These are phyloP conservation scores for Monochamus saltuarius DNA, from an alignment of 1,140 invertebrate species.

Conservation along the genomic window DNA sequence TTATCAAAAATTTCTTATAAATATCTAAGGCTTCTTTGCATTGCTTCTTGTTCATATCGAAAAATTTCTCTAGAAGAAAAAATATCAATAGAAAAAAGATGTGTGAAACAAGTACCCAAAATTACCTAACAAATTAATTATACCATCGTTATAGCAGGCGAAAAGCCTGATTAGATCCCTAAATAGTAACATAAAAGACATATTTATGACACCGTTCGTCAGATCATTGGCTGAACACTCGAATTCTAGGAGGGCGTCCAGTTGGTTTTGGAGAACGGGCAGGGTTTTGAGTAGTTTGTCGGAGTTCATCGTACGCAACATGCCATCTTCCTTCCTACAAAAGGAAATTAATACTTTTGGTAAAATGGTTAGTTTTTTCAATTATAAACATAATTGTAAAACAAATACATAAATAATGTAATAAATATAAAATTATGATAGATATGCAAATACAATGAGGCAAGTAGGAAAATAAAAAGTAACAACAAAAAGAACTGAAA, in stretches of 20 bases:
- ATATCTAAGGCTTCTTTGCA: conserved; percentile 96
- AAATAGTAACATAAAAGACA: conserved; percentile 97
- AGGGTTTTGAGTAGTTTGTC: conserved; percentile 97
- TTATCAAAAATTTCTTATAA: conserved; percentile 98
- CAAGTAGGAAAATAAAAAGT: no score
- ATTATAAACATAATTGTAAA: no score
- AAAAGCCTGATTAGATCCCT: conserved; percentile 98
- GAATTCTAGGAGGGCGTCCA: conserved; percentile 96
- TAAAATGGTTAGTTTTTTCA: neutral
- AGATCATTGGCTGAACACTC: conserved; percentile 96
- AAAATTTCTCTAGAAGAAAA: conserved; percentile 84
- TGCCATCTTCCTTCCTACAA: conserved; percentile 92
- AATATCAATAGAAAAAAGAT: conserved; percentile 13
- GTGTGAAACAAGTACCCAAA: neutral
- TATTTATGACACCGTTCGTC: conserved; percentile 97
- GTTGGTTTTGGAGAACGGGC: conserved; percentile 91
- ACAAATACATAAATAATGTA: no score
- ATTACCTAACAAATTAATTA: conserved; percentile 93
- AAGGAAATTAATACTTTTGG: conserved; percentile 13
- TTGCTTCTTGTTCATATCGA: conserved; percentile 99
- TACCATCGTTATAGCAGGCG: conserved; percentile 99
- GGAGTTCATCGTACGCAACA: conserved; percentile 93
- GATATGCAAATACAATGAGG: no score
- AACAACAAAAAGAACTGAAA: no score
- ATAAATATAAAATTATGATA: no score